phyloP scores from a whole-genome alignment of 1,140 invertebrate species.

The Heliothis virescens region DNA sequence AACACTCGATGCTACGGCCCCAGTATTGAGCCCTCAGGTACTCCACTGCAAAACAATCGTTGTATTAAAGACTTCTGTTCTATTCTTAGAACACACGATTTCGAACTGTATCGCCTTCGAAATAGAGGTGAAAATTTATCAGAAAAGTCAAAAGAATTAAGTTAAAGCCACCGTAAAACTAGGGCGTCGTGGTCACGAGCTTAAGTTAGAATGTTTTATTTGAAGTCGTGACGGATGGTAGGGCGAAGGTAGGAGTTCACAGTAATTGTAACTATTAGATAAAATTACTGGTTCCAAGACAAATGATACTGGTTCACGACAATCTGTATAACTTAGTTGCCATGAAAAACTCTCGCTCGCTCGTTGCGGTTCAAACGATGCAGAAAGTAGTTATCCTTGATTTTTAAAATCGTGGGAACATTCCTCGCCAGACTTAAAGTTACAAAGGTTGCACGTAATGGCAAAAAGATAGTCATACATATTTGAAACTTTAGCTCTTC shows the following conservation, averaged over 20 bases:
- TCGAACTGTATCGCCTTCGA: background rate
- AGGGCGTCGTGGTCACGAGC: slow-evolving; percentile 61
- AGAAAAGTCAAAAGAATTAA: background rate
- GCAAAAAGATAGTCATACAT: background rate
- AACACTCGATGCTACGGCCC: slow-evolving; percentile 9
- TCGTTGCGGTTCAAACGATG: slow-evolving; percentile 12
- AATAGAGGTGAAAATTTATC: slow-evolving; percentile 10
- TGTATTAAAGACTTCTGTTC: slow-evolving; percentile 14
- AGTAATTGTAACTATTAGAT: slow-evolving; percentile 56
- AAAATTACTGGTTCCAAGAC: slow-evolving; percentile 54
- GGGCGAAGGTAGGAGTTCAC: slow-evolving; percentile 59
- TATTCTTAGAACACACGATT: background rate
- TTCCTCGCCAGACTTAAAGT: background rate
- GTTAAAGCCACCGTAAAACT: slow-evolving; percentile 55
- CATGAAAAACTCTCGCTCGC: slow-evolving; percentile 17
- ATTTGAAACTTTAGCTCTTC: background rate
- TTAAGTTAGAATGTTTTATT: slow-evolving; percentile 51
- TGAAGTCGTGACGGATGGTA: slow-evolving; percentile 58
- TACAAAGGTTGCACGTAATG: background rate
- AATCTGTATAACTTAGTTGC: slow-evolving; percentile 32
- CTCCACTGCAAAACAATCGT: slow-evolving; percentile 29
- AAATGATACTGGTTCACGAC: slow-evolving; percentile 38
- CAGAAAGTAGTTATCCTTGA: slow-evolving; percentile 39
- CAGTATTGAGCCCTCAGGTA: slow-evolving; percentile 17
- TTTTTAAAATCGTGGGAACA: slow-evolving; percentile 33